phyloP scores from a whole-genome alignment of 2,797 vertebrate species.

The Dipus sagitta region DNA sequence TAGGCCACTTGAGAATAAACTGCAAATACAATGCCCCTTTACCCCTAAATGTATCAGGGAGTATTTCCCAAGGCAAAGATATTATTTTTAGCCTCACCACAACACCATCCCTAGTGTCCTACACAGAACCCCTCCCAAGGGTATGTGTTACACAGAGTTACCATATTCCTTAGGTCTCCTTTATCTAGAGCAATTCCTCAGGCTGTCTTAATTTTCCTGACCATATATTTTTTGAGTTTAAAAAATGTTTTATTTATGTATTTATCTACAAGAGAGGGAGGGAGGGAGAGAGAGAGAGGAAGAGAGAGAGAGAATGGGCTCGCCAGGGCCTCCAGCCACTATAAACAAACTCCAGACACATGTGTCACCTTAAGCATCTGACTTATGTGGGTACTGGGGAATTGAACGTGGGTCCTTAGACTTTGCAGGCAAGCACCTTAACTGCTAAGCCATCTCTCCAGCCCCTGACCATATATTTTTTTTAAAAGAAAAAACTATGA shows the following conservation, averaged over 20 bases:
- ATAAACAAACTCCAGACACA: too few relatives aligned
- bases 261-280: too few relatives aligned
- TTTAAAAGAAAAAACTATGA: neutral
- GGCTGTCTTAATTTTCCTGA: neutral
- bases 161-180: neutral
- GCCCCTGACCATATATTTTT: neutral
- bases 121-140: neutral
- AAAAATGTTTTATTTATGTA: conserved; percentile 27
- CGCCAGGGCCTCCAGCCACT: too few relatives aligned
- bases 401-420: too few relatives aligned
- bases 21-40: neutral
- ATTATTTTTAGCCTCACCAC: neutral
- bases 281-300: too few relatives aligned
- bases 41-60: neutral
- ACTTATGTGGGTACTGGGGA: too few relatives aligned
- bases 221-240: conserved; percentile 2
- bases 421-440: too few relatives aligned
- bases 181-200: neutral
- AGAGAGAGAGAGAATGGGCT: neutral
- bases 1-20: neutral
- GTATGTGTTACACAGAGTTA: neutral
- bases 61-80: neutral
- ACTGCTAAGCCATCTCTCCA: too few relatives aligned
- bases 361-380: too few relatives aligned
- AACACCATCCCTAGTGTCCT: neutral